phyloP scores from a whole-genome alignment of 64 coral and sea anemone species.

The Montipora sp. region DNA sequence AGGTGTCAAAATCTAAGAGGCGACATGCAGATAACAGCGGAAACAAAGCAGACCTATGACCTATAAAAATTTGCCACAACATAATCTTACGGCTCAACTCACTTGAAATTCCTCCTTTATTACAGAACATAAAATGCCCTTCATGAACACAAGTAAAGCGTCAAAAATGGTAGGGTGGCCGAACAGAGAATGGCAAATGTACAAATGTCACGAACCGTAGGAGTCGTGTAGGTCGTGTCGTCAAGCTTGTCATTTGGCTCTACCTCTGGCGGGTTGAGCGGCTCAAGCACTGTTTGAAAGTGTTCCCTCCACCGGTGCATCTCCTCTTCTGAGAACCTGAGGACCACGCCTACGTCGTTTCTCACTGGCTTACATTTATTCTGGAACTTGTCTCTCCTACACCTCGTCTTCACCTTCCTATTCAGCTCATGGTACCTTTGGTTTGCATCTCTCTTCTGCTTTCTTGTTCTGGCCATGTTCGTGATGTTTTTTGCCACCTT shows the following conservation, averaged over 20 bases:
- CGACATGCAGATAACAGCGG: not conserved
- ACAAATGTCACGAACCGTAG: not conserved
- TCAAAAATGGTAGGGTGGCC: not conserved
- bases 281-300: not conserved
- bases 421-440: too few species aligned
- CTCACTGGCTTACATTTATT: slow-evolving; percentile 14
- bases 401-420: too few species aligned
- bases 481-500: too few species aligned
- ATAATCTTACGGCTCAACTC: not conserved
- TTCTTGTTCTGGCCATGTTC: too few species aligned
- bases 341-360: slow-evolving; percentile 12
- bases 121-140: not conserved
- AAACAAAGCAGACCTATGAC: not conserved
- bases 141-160: not conserved
- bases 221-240: slow-evolving; percentile 24
- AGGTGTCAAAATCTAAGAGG: not conserved
- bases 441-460: too few species aligned
- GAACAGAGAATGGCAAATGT: not conserved
- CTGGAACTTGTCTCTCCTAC: too few species aligned
- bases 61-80: not conserved
- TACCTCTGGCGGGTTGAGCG: not conserved
- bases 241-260: slow-evolving; percentile 26
- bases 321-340: slow-evolving; percentile 14
- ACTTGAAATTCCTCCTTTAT: not conserved
- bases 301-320: not conserved